These are phyloP conservation scores for Sebastiscus albofasciatus DNA, from an alignment of 2,797 vertebrate species.

Conservation along the genomic window DNA sequence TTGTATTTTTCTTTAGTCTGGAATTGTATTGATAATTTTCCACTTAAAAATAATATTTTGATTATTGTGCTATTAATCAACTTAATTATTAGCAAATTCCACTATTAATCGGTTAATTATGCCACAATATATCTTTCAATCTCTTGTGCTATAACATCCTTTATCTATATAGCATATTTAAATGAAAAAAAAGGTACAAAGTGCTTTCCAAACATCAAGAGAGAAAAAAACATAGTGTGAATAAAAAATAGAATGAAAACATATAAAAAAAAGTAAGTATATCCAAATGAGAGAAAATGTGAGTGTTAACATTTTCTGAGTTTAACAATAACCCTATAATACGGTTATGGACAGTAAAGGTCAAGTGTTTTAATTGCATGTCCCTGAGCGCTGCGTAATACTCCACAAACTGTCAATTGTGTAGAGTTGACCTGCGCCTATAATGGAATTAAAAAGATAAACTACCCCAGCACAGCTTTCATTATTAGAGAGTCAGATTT, in stretches of 20 bases:
- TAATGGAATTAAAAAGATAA: constrained; percentile 59
- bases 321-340: constrained; percentile 7
- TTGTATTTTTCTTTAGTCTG: no score
- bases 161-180: background rate
- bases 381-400: constrained; percentile 14
- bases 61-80: background rate
- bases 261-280: background rate
- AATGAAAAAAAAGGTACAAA: background rate
- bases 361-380: constrained; percentile 31
- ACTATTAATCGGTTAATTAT: background rate
- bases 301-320: background rate
- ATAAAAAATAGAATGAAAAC: background rate
- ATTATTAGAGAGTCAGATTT: constrained; percentile 31
- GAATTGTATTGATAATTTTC: background rate
- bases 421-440: constrained; percentile 10
- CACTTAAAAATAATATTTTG: background rate
- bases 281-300: background rate
- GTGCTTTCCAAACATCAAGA: background rate
- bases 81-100: background rate
- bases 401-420: constrained; percentile 45
- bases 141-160: background rate
- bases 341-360: constrained; percentile 18
- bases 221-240: background rate
- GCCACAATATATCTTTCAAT: background rate
- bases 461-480: constrained; percentile 38